Evolutionary conservation across 2,797 vertebrate species (phyloP).

Genomic region (Hippocampus kuda): DNA sequence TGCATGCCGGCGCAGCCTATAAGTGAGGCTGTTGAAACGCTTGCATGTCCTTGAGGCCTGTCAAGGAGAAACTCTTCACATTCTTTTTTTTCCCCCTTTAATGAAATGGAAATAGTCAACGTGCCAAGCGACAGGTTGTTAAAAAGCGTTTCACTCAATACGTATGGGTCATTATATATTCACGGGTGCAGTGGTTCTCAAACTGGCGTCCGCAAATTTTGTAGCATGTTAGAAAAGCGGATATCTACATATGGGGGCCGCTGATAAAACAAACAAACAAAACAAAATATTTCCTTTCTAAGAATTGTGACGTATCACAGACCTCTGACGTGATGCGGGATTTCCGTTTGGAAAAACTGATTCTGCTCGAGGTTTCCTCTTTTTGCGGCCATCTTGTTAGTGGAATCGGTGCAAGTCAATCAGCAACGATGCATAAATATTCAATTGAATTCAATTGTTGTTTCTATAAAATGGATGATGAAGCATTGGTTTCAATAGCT

Average conservation of each 20-base stretch:
- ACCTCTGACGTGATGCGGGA: no score
- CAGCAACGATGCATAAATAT: neutral
- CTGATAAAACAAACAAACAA: no score
- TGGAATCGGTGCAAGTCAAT: neutral
- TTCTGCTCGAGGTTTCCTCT: neutral
- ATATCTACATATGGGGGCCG: no score
- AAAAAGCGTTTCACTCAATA: neutral
- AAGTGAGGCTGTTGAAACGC: neutral
- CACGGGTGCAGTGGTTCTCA: neutral
- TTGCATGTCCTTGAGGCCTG: neutral
- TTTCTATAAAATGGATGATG: neutral
- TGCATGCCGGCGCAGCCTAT: conserved; percentile 1
- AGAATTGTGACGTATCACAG: no score
- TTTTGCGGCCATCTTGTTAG: neutral
- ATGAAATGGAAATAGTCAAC: neutral
- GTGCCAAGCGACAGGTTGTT: conserved; percentile 1
- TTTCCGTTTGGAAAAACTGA: no score
- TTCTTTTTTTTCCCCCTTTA: neutral
- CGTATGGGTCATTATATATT: neutral
- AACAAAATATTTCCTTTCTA: no score
- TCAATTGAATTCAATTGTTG: neutral
- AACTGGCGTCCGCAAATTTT: neutral
- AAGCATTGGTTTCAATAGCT: neutral
- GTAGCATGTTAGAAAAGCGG: no score
- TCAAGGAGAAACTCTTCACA: conserved; percentile 5